Base-by-base conservation (phyloP, 2,888 invertebrate species). In the Thymelicus lineola region DNA sequence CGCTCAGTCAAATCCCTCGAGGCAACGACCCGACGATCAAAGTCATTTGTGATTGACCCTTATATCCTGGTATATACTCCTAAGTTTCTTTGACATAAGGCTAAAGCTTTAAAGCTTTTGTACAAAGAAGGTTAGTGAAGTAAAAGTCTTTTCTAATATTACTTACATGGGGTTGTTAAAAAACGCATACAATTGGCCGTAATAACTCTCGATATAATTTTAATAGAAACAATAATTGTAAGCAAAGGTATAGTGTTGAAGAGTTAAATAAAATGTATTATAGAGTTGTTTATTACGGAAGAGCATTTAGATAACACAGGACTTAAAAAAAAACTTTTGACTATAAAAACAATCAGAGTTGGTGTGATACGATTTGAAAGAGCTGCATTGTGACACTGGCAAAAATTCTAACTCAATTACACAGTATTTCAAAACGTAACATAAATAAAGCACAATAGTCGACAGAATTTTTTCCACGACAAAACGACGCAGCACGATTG, bases 1-100 rank as follows among this genome's bases (percentile, higher is more conserved):
- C 71, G 75, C 74, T 74, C 71, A 72, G 73, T 73, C 74, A 73
- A 74, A 75, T 75, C 75, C 71, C 74, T 15, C 64, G 64, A 61
- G 63, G 63, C 63, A 38, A 48, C 57, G 62, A 58, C 59, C 63
- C 58, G 15, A 20, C 28, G 63, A 71, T 75, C 72, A 74, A 73
- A 72, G 74, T 76, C 74, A 72, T 75, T 74, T 75, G 71, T 58
- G 70, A 69, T 69, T 69, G 63, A 69, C 63, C 69, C 69, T 69
- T 69, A 69, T 50, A 69, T 69, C 57, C 69, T 63, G 63, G 50
- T 69, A 63, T 15, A 46, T 62, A 28, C 28, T 42, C 20, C 28
- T 42, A 69, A 64, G 63, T 58, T 63, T 58, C 63, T 63, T 61
- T 69, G 63, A 69, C 69, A 63, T 69, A 63, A 63, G 63, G 62